phyloP scores from a whole-genome alignment of 92 coral and sea anemone genomes.

The Bergia puertoricense region DNA sequence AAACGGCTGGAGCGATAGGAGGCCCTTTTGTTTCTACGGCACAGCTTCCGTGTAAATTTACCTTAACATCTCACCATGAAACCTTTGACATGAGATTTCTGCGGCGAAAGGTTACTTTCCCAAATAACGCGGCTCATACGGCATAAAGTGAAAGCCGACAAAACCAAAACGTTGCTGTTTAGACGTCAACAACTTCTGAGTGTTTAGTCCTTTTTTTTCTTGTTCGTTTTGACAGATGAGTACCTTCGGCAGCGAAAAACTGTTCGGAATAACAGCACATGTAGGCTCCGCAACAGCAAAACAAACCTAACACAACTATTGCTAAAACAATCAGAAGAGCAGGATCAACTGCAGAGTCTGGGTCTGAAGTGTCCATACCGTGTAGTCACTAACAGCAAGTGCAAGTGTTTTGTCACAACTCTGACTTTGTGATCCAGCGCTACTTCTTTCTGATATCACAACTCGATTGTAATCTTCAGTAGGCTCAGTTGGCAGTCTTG shows the following conservation, averaged over 20 bases:
- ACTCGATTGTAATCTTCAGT: background rate
- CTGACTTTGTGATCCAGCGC: background rate
- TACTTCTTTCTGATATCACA: background rate
- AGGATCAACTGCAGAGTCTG: background rate
- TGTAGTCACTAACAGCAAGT: background rate
- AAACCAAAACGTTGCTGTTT: background rate
- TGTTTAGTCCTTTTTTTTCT: background rate
- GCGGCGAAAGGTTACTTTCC: too few species aligned
- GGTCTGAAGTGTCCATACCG: background rate
- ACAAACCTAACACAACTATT: background rate
- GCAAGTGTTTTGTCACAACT: background rate
- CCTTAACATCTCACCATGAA: too few species aligned
- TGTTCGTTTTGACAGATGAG: background rate
- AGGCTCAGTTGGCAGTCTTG: background rate
- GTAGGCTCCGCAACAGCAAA: constrained; percentile 13
- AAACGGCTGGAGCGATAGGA: too few species aligned
- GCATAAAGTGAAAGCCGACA: too few species aligned
- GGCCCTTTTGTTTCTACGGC: too few species aligned
- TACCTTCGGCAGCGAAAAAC: background rate
- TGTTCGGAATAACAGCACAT: constrained; percentile 13
- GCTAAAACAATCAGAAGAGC: background rate
- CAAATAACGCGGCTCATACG: too few species aligned
- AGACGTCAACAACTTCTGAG: background rate
- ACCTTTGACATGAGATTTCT: too few species aligned
- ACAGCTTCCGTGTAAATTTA: too few species aligned